phyloP scores from a whole-genome alignment of 2,113 vertebrate genomes.

The Gopherus evgoodei region DNA sequence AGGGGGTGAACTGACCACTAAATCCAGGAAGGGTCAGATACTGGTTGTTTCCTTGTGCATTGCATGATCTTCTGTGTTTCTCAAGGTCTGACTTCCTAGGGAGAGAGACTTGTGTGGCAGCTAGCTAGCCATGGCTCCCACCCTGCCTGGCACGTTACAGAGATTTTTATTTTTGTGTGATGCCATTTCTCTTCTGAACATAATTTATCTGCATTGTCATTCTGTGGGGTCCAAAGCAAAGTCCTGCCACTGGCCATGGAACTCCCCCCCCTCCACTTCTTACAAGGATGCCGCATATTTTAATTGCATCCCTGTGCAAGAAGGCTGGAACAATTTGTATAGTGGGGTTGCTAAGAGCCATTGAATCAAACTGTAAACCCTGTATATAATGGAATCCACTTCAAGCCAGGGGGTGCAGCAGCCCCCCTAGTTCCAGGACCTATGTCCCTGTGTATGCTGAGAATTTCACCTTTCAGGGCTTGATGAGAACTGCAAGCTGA shows the following conservation, averaged over 20 bases:
- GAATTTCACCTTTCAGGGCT: not conserved
- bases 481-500: not conserved
- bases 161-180: not conserved
- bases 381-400: too few species aligned
- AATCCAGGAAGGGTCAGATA: not conserved
- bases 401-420: too few species aligned
- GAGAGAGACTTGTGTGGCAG: not conserved
- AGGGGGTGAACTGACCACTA: not conserved
- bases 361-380: too few species aligned
- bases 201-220: not conserved
- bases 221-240: not conserved
- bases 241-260: rapidly evolving
- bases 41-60: not conserved
- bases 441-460: not conserved
- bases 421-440: too few species aligned
- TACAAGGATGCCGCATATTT: not conserved
- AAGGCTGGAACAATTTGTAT: too few species aligned
- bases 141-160: not conserved
- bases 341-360: too few species aligned
- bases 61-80: conserved; percentile 42
- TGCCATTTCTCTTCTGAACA: not conserved
- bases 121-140: not conserved
- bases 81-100: conserved; percentile 36
- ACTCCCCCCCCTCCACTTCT: rapidly evolving
- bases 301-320: not conserved